Conservation (phyloP, 1,140 invertebrate species). For the Cyclargus thomasi region DNA sequence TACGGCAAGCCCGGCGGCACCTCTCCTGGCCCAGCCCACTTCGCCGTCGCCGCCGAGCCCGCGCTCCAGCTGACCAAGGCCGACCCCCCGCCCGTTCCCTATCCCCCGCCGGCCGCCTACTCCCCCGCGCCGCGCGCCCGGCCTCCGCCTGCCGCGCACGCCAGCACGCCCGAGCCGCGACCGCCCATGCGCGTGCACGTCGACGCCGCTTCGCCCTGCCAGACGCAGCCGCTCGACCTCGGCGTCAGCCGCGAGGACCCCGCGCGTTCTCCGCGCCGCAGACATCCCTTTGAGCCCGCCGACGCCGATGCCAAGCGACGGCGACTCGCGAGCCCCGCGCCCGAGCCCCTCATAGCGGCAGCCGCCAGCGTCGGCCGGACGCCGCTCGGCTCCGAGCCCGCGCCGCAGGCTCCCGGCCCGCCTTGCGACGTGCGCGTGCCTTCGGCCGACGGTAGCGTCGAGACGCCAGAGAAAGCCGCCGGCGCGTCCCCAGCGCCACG, state of each 20-base stretch:
- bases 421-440: conserved; percentile 70
- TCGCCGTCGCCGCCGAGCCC: conserved; percentile 75
- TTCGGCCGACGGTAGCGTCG: conserved; percentile 76
- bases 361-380: conserved; percentile 81
- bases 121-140: conserved; percentile 76
- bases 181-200: conserved; percentile 64
- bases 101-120: conserved; percentile 75
- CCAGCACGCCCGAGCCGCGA: conserved; percentile 52
- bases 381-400: conserved; percentile 63
- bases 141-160: conserved; percentile 72
- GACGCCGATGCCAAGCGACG: conserved; percentile 49
- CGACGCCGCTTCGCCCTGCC: conserved; percentile 75
- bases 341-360: conserved; percentile 79
- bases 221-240: conserved; percentile 84
- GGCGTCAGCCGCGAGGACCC: conserved; percentile 77
- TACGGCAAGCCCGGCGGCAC: conserved; percentile 83
- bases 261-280: conserved; percentile 72
- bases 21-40: conserved; percentile 78
- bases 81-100: conserved; percentile 79
- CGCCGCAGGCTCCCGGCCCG: conserved; percentile 75
- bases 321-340: conserved; percentile 55
- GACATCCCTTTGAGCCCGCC: conserved; percentile 58
- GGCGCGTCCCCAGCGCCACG: conserved; percentile 65
- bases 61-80: conserved; percentile 81
- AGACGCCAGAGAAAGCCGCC: conserved; percentile 76